Base-by-base conservation (phyloP, 2,888 invertebrate species). In the Halictus quadricinctus region DNA sequence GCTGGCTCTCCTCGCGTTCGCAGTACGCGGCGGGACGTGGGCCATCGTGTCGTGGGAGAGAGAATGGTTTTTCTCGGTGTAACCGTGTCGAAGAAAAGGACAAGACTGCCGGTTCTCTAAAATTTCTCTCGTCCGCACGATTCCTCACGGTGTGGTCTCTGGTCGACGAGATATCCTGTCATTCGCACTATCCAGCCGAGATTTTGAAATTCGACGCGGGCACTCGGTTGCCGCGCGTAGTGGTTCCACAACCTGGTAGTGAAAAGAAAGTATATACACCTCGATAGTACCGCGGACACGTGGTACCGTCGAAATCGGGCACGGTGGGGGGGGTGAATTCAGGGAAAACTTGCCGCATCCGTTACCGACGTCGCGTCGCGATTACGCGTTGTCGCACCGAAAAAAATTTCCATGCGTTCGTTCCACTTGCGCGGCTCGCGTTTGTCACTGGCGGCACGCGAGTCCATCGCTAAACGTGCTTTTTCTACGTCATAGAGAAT, bases 11-110 rank as follows among this genome's bases (percentile, higher is more conserved):
- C 91, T 91, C 87, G 87, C 84, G 86, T 85, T 90, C 83, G 89
- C 91, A 93, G 92, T 93, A 87, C 88, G 89, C 89, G 87, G 88
- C 90, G 91, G 86, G 89, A 93, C 92, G 91, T 92, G 91, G 89
- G 84, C 83, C 90, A 87, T 90, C 88, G 84, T 87, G 87, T 87
- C 29, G 78, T 58, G 78, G 54, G 72, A 73, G 72, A 73, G 72
- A 73, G 69, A 46, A 76, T 73, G 73, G n/a, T 81, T 81, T 86
- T 76, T 76, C 79, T 69, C 72, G 58, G 72, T 29, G 21, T 21
- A 54, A 58, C 66, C 36, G 48, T 75, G 25, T 36, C 43, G 58
- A 74, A 54, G n/a, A 70, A 70, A 72, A 81, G 58, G 54, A 12
- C 60, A 72, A 76, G 41, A 10, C 21, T 74, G 29, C 36, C 60